Base-by-base conservation (phyloP, 2,888 invertebrate genomes). In the Hemithea aestivaria region DNA sequence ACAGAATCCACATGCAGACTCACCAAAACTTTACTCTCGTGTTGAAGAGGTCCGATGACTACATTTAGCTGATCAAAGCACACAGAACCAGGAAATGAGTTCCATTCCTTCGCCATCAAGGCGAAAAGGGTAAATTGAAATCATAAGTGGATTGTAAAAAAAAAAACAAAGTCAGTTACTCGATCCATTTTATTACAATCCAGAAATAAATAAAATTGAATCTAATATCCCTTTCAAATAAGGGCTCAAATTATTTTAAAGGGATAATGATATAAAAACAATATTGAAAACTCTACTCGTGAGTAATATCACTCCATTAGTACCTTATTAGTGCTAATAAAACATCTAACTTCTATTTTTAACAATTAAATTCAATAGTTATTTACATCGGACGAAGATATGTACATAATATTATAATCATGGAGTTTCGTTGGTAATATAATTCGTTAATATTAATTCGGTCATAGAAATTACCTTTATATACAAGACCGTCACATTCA, bases 181-280 rank as follows among this genome's bases (percentile, higher is more conserved):
- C 32, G 24, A 46, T 46, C 36, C 33, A 35, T 60, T 71, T 71
- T 72, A 71, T 72, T 74, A 62, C 58, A 68, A 61, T 58, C 41
- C 45, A 56, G 50, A 62, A 37, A 46, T 53, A 56, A 43, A 46
- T 39, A 60, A 55, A 66, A 61, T 44, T 59, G 50, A 65, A 47
- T 69, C 54, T 70, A 73, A 83, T 83, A 87, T 84, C 83, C 87
- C 85, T 78, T 81, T 81, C 66, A 80, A 85, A 87, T 83, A 84
- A 75, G 87, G 85, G 84, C 87, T 85, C 84, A 81, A 72, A 75
- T 78, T 84, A 84, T 82, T 83, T 82, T 48, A 81, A 85, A 84
- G 84, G 85, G 84, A 84, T 84, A 84, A 11, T 74, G 56, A 59
- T 62, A 57, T 31, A 58, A 66, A 35, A 62, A 52, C 41, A 59